Percentiles rank a stretch among this genome's conserved stretches.
Evolutionary conservation across 2,797 vertebrate genomes (phyloP).

Genomic region (Danionella dracula): DNA sequence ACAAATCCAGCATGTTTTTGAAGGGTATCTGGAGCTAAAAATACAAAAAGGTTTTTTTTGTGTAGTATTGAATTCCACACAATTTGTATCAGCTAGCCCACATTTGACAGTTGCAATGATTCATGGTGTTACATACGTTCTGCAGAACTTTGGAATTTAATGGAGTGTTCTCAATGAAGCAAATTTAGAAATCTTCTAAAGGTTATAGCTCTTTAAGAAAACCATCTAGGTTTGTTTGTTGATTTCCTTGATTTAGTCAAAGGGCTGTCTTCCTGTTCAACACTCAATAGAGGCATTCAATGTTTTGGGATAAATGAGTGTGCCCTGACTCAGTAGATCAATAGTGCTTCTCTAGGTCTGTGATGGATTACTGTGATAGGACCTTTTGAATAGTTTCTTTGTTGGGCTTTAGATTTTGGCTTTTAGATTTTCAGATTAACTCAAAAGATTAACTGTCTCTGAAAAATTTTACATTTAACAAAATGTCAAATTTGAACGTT

Average conservation of each 20-base stretch:
- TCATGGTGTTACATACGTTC: slow-evolving; percentile 5
- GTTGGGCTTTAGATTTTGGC: too few species aligned
- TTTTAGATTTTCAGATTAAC: too few species aligned
- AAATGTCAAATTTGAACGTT: too few species aligned
- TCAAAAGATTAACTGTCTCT: too few species aligned
- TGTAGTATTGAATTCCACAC: slow-evolving; percentile 9
- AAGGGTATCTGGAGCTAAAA: background rate
- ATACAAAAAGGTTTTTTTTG: background rate
- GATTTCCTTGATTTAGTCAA: too few species aligned
- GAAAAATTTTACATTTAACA: too few species aligned
- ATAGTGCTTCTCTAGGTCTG: background rate
- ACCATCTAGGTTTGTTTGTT: too few species aligned
- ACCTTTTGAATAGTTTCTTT: background rate
- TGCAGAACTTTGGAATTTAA: slow-evolving; percentile 9
- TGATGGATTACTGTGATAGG: slow-evolving; percentile 5
- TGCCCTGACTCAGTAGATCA: slow-evolving; percentile 3
- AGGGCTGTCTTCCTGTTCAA: too few species aligned
- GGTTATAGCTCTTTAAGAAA: too few species aligned
- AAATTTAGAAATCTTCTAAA: too few species aligned
- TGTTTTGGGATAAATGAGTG: background rate
- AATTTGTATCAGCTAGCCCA: slow-evolving; percentile 19
- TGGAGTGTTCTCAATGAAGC: too few species aligned
- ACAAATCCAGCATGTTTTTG: slow-evolving; percentile 34
- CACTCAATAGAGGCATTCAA: background rate
- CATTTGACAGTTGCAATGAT: background rate